Evolutionary conservation across 1,140 invertebrate species (phyloP), one percentile per base, ranked within the genome.

Genomic region (Aphis gossypii): DNA sequence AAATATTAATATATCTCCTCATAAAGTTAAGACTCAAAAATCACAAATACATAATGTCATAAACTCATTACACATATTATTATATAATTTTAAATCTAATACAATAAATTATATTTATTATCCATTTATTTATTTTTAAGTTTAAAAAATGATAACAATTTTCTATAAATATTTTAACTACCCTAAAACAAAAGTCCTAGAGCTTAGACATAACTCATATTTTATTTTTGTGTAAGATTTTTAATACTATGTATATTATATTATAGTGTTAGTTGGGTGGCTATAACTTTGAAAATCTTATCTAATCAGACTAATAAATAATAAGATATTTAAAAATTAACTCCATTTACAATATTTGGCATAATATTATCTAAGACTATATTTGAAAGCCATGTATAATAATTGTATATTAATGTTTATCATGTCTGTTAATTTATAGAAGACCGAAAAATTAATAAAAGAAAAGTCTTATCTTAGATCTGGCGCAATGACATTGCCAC

Each of bases 391-490:
- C 38, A 41, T 41, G 9, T 30, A 14, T 68, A 41, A 41, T 41
- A 41, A 41, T 41, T 41, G 60, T 68, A n/a, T n/a, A 68, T 68
- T n/a, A 68, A 68, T 0, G 60, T 68, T 9, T 68, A 68, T 68
- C 9, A 3, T 68, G 25, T 68, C 3, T 68, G 9, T 68, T 0
- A 11, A 30, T 68, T 68, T 68, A 14, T 93, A 97, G 96, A 96
- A 97, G 94, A 96, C 96, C n/a, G 95, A 96, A 20, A 96, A 96
- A 91, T 95, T 96, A 93, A 96, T 97, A 94, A 95, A 96, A 94
- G 96, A 96, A 68, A 97, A 97, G 95, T 96, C 96, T 54, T 97
- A 97, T 94, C 97, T 97, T 94, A 96, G 95, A 20, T 96, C 97
- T 1, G 96, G 96, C 4, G 97, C 97, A 1, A 94, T 97, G 56